A percentile compares a stretch with the other conserved stretches of the same genome.
phyloP scores from a whole-genome alignment of 2,113 vertebrate species.

The Cinclus mexicanus region DNA sequence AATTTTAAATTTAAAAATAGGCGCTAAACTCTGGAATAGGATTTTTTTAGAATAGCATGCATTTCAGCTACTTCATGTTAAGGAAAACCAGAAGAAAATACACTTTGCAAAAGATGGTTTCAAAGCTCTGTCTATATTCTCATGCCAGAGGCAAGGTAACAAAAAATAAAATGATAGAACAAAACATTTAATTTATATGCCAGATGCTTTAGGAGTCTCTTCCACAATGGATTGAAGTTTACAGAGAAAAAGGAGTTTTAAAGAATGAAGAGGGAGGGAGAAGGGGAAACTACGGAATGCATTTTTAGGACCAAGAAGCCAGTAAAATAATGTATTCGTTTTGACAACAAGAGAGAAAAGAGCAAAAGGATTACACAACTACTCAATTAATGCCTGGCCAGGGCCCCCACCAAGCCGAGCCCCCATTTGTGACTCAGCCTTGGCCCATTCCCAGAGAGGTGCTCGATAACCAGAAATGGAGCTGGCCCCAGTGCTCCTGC shows the following conservation, averaged over 20 bases:
- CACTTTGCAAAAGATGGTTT: not conserved
- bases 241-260: not conserved
- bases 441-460: no score
- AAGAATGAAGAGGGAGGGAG: not conserved
- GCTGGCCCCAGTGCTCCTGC: not conserved
- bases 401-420: not conserved
- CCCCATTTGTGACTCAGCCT: no score
- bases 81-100: not conserved
- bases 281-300: not conserved
- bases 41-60: not conserved
- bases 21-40: not conserved
- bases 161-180: not conserved
- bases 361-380: not conserved
- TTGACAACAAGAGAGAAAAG: not conserved
- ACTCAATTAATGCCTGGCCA: not conserved
- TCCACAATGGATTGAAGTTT: not conserved
- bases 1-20: not conserved
- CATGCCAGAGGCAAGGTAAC: not conserved
- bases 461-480: rapidly evolving
- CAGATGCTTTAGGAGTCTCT: not conserved
- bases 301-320: not conserved
- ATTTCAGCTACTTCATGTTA: not conserved
- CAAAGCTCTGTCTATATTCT: not conserved
- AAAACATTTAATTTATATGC: not conserved
- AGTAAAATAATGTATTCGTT: not conserved